A percentile compares a stretch with the other conserved stretches of the same genome.
These are phyloP conservation scores for Epizoanthus fatuus DNA, from an alignment of 92 coral and sea anemone species.

Conservation along the genomic window DNA sequence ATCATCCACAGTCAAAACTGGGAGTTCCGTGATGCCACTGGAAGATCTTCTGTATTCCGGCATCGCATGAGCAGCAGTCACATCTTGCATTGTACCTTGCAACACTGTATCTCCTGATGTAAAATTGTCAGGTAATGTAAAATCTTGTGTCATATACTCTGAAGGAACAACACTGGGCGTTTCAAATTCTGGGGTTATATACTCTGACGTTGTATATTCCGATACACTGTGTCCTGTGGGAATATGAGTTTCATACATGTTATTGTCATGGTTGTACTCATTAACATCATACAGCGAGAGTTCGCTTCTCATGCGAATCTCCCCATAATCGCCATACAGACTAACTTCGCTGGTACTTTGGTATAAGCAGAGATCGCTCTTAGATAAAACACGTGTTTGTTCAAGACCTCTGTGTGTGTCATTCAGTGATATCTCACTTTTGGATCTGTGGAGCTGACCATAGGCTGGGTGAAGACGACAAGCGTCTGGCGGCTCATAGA, in stretches of 20 bases:
- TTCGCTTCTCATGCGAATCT: not conserved
- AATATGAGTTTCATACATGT: not conserved
- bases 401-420: not conserved
- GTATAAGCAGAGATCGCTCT: slow-evolving; percentile 38
- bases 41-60: not conserved
- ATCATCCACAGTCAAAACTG: not conserved
- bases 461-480: not conserved
- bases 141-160: not conserved
- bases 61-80: not conserved
- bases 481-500: not conserved
- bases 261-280: not conserved
- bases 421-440: slow-evolving; percentile 8
- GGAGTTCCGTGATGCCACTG: not conserved
- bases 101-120: not conserved
- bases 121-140: not conserved
- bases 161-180: not conserved
- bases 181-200: not conserved
- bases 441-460: slow-evolving; percentile 22
- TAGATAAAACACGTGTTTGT: slow-evolving; percentile 19
- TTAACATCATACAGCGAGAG: not conserved
- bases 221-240: not conserved
- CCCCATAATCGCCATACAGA: not conserved
- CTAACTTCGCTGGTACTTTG: slow-evolving; percentile 25
- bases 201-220: not conserved
- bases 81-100: not conserved